Conservation (phyloP, 2,113 vertebrate species). For the Diadophis punctatus region DNA sequence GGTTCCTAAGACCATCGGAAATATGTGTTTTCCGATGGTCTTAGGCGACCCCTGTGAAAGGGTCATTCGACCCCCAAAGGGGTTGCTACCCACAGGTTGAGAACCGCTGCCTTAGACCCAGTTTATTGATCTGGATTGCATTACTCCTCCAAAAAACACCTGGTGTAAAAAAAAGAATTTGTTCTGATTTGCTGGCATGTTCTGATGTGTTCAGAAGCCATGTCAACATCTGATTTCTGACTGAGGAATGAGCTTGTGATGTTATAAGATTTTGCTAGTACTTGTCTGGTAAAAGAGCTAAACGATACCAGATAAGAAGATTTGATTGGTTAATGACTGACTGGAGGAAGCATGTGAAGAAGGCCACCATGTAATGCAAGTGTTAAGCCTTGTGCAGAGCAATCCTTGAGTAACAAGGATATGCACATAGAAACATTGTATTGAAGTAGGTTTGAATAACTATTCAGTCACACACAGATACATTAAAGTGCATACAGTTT, state of each 20-base stretch:
- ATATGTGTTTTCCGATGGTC: too few relatives aligned
- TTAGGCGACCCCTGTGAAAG: too few relatives aligned
- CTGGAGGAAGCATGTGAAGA: background rate
- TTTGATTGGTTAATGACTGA: background rate
- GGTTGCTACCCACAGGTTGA: too few relatives aligned
- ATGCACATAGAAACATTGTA: too few relatives aligned
- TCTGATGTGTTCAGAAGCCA: background rate
- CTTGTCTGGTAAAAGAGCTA: background rate
- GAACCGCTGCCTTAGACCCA: too few relatives aligned
- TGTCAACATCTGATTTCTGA: background rate
- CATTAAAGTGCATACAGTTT: too few relatives aligned
- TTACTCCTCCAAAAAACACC: background rate
- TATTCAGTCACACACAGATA: too few relatives aligned
- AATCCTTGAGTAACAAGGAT: too few relatives aligned
- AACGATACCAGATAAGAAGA: background rate
- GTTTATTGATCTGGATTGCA: background rate
- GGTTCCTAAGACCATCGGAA: too few relatives aligned
- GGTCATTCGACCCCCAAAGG: too few relatives aligned
- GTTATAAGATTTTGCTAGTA: background rate
- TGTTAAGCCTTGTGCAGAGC: too few relatives aligned
- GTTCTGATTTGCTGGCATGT: background rate
- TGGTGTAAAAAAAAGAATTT: background rate
- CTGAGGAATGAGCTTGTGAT: background rate
- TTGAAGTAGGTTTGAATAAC: too few relatives aligned
- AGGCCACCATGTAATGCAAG: background rate